Evolutionary conservation across 2,797 vertebrate species (phyloP), one percentile per base, ranked within the genome.

Genomic region (Rallus crepitans): DNA sequence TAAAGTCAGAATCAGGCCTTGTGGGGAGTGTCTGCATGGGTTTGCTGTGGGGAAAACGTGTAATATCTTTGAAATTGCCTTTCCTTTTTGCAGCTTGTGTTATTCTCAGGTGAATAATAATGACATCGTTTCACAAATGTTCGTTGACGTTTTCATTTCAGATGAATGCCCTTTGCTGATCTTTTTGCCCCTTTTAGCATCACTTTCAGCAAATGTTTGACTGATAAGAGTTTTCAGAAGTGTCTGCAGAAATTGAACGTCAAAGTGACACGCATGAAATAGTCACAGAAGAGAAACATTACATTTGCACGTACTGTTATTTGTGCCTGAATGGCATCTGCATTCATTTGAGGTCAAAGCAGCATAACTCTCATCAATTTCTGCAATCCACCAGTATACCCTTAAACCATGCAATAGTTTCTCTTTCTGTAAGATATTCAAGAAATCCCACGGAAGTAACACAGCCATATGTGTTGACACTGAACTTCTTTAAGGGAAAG

Each of bases 111-210:
- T 91, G 76, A 76, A 82, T 72, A 68, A 70, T 84, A 84, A 94
- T 71, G 33, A 52, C 47, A 85, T 68, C 4, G n/a, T 79, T 84
- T 91, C 83, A 56, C 48, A 89, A 84, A 72, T 86, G 72, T 42
- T 90, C 81, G 60, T 78, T 90, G 90, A 75, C 1, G 1, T 95
- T 96, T 92, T 92, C 48, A 86, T 94, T 95, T 90, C 81, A 75
- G 69, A 88, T 42, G 12, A 92, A 83, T 80, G 48, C 18, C 40
- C 28, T 91, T 95, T 93, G 61, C 55, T 72, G 56, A 82, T 89
- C 53, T 75, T 82, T 73, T 47, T 94, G 68, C 30, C 65, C 23
- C 56, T 94, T 91, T 90, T 75, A 84, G 71, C 81, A 77, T 85
- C 31, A 31, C 45, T 94, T 94, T 92, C 80, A 92, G 80, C 27